These are phyloP conservation scores for Gerris buenoi DNA, from an alignment of 1,140 invertebrate species.

Conservation along the genomic window DNA sequence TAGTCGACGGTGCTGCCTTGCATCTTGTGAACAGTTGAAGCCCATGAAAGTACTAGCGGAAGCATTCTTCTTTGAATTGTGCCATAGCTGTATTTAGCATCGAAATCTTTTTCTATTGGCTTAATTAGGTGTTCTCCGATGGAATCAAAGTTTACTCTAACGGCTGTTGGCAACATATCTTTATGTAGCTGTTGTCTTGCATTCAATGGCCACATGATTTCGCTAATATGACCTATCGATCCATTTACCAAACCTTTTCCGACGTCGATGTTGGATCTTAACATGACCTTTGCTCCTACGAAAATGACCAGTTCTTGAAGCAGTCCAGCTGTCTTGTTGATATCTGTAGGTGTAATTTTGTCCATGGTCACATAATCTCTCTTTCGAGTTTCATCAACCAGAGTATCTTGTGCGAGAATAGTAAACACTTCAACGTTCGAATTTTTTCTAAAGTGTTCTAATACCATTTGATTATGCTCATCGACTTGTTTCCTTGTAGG, in stretches of 20 bases:
- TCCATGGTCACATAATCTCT: slow-evolving; percentile 19
- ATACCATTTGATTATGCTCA: slow-evolving; percentile 16
- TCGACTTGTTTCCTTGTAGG: slow-evolving; percentile 18
- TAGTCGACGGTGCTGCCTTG: too few relatives aligned
- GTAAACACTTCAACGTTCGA: slow-evolving; percentile 10
- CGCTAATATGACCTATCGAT: slow-evolving; percentile 22
- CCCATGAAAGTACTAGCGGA: too few relatives aligned
- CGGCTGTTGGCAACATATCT: too few relatives aligned
- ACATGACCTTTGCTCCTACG: slow-evolving; percentile 25
- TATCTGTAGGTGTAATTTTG: slow-evolving; percentile 22
- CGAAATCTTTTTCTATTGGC: too few relatives aligned
- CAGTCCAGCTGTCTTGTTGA: slow-evolving; percentile 20
- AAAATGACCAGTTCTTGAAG: slow-evolving; percentile 21
- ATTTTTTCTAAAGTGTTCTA: slow-evolving; percentile 12
- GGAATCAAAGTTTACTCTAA: too few relatives aligned
- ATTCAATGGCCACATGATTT: slow-evolving; percentile 26
- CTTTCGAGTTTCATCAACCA: slow-evolving; percentile 21
- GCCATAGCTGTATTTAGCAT: too few relatives aligned
- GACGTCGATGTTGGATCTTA: slow-evolving; percentile 27
- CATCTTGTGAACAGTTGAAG: too few relatives aligned
- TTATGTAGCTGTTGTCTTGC: too few relatives aligned
- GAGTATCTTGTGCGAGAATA: slow-evolving; percentile 21
- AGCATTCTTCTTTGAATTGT: too few relatives aligned
- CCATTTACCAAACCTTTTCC: slow-evolving; percentile 28
- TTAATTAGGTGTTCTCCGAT: too few relatives aligned